These are phyloP conservation scores for Pheosia gnoma DNA, from an alignment of 2,888 invertebrate genomes.

Conservation along the genomic window DNA sequence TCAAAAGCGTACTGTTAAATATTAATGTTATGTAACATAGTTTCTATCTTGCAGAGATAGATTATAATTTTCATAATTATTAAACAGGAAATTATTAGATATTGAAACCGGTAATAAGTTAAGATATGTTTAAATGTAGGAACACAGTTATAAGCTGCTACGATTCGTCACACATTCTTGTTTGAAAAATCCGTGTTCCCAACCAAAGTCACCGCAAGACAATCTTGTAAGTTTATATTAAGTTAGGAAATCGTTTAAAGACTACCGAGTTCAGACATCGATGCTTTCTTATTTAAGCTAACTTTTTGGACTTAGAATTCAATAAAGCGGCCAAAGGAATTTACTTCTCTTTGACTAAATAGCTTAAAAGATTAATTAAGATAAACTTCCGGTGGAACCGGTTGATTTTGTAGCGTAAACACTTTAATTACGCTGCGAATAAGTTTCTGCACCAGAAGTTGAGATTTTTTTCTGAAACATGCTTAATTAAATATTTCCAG, in stretches of 20 bases:
- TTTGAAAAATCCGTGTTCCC: slow-evolving; percentile 46
- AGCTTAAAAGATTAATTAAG: slow-evolving; percentile 79
- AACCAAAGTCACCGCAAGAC: slow-evolving; percentile 54
- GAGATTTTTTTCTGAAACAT: slow-evolving; percentile 17
- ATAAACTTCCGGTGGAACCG: slow-evolving; percentile 64
- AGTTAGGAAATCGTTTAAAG: slow-evolving; percentile 71
- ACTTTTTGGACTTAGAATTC: slow-evolving; percentile 76
- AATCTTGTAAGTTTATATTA: slow-evolving; percentile 72
- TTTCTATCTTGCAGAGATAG: no score
- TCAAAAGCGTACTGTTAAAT: no score
- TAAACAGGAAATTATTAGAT: background rate
- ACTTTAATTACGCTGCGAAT: slow-evolving; percentile 54
- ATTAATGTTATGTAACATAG: no score
- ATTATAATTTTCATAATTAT: no score
- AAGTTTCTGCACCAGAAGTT: slow-evolving; percentile 45
- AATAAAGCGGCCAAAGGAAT: slow-evolving; percentile 77
- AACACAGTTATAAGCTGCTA: background rate
- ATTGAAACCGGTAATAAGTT: background rate
- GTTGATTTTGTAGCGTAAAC: slow-evolving; percentile 65
- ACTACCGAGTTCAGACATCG: slow-evolving; percentile 67
- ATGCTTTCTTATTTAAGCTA: slow-evolving; percentile 76
- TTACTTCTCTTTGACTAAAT: slow-evolving; percentile 80
- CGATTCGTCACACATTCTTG: slow-evolving; percentile 24
- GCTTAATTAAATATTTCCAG: slow-evolving; percentile 28
- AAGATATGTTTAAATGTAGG: background rate